A percentile compares a stretch with the other conserved stretches of the same genome.
phyloP scores from a whole-genome alignment of 2,888 invertebrate genomes.

The Eustalomyia histrio region DNA sequence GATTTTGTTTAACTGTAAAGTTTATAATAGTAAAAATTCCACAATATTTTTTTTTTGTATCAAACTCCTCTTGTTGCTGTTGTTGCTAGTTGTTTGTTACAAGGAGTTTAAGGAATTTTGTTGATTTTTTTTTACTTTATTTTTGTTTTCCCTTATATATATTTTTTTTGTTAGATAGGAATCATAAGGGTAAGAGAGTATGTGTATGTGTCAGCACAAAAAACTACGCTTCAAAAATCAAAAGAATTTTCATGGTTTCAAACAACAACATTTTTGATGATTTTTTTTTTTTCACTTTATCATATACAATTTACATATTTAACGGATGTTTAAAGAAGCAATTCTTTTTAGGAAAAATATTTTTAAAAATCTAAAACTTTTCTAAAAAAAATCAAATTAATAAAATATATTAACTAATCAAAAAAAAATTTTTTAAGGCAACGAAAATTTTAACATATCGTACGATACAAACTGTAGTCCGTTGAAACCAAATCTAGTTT shows the following conservation, averaged over 20 bases:
- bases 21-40: constrained; percentile 55
- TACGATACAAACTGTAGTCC: too few species aligned
- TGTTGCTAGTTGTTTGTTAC: constrained; percentile 18
- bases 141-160: constrained; percentile 1
- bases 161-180: constrained; percentile 16
- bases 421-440: too few species aligned
- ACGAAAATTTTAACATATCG: too few species aligned
- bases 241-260: constrained; percentile 42
- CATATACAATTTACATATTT: constrained; percentile 14
- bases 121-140: background rate
- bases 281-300: constrained; percentile 13
- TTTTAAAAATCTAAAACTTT: too few species aligned
- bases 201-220: constrained; percentile 56
- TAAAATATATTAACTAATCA: too few species aligned
- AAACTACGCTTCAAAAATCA: constrained; percentile 54
- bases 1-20: constrained; percentile 63
- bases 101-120: constrained; percentile 39
- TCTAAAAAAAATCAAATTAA: too few species aligned
- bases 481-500: too few species aligned
- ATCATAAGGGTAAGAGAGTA: constrained; percentile 1
- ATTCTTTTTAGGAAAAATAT: background rate
- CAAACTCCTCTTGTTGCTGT: constrained; percentile 3
- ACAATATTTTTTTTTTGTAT: constrained; percentile 10
- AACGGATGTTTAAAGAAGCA: background rate
- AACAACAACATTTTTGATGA: constrained; percentile 17